Conservation (phyloP, 2,888 invertebrate species). For the Tetropium fuscum region DNA sequence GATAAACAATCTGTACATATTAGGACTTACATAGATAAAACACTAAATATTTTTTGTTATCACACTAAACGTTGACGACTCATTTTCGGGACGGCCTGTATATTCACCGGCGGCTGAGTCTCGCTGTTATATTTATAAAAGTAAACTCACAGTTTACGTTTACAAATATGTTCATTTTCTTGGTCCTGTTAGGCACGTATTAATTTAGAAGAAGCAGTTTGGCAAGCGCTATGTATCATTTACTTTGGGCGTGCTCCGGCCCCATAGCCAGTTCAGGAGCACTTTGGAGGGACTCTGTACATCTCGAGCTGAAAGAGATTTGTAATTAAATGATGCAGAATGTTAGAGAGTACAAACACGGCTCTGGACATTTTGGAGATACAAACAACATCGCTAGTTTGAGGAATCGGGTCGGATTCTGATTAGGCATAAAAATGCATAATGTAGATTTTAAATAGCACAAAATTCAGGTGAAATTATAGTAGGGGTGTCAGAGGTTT, state of each 20-base stretch:
- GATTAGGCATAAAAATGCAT: no score
- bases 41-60: conserved; percentile 24
- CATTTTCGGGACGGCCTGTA: neutral
- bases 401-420: no score
- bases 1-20: conserved; percentile 36
- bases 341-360: no score
- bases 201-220: conserved; percentile 28
- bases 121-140: neutral
- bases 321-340: no score
- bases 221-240: conserved; percentile 58
- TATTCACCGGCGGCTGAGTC: neutral
- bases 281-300: conserved; percentile 84
- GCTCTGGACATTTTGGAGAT: no score
- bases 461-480: no score
- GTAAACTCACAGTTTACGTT: conserved; percentile 5
- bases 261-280: conserved; percentile 85
- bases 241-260: conserved; percentile 78
- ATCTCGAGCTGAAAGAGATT: conserved; percentile 75
- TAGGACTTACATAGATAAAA: conserved; percentile 32
- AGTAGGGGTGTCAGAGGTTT: no score
- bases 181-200: conserved; percentile 34
- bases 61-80: conserved; percentile 32
- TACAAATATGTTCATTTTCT: neutral
- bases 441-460: no score
- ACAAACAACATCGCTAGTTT: no score